These are phyloP conservation scores for Cremastobaeus sp. DNA, from an alignment of 2,888 invertebrate genomes.

Conservation along the genomic window DNA sequence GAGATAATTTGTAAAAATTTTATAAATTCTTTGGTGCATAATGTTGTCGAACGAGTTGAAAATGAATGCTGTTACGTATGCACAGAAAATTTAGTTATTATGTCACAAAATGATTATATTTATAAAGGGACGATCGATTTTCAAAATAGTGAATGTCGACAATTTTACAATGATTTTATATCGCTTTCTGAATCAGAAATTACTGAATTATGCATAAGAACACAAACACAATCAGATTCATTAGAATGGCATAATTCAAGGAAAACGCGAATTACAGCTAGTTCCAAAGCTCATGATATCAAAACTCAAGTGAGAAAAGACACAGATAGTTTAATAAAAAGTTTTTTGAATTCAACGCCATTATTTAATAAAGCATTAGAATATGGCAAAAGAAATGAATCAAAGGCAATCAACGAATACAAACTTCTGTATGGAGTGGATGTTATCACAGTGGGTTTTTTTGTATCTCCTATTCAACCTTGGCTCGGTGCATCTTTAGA, in stretches of 20 bases:
- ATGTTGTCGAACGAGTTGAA: not conserved
- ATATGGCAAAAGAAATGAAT: constrained; percentile 50
- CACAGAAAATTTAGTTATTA: not conserved
- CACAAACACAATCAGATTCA: constrained; percentile 28
- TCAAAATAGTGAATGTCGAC: not conserved
- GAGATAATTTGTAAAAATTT: not conserved
- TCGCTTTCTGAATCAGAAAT: constrained; percentile 24
- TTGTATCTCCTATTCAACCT: constrained; percentile 44
- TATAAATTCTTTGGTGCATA: not conserved
- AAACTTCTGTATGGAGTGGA: constrained; percentile 9
- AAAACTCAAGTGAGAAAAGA: constrained; percentile 28
- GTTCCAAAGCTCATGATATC: constrained; percentile 45
- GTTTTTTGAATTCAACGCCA: constrained; percentile 21
- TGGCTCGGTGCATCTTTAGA: constrained; percentile 57
- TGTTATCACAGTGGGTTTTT: constrained; percentile 41
- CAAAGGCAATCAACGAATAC: constrained; percentile 33
- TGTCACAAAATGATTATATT: not conserved
- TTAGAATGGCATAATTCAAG: constrained; percentile 37
- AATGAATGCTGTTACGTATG: not conserved
- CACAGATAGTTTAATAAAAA: constrained; percentile 14
- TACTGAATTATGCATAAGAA: constrained; percentile 23
- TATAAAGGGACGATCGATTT: not conserved
- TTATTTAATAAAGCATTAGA: constrained; percentile 3
- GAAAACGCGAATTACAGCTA: constrained; percentile 32
- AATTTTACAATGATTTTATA: constrained; percentile 39